These are phyloP conservation scores for Ctenoplectra terminalis DNA, from an alignment of 1,140 invertebrate species.

Conservation along the genomic window DNA sequence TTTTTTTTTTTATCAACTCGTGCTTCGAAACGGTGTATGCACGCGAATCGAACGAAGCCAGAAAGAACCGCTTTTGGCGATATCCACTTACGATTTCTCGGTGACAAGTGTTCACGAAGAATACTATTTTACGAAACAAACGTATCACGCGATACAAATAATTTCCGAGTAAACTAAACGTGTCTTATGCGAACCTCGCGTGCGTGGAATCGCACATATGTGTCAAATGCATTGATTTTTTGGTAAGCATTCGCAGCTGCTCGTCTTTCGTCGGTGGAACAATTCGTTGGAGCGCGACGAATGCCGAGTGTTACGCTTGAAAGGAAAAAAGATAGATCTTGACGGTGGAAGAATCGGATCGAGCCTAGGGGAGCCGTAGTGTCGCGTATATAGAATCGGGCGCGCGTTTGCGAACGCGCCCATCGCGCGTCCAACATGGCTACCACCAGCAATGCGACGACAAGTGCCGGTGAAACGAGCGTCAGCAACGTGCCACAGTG, in stretches of 20 bases:
- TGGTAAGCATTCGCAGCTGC: slow-evolving; percentile 9
- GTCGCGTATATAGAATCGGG: slow-evolving; percentile 22
- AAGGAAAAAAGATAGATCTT: background rate
- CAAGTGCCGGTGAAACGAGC: slow-evolving; percentile 57
- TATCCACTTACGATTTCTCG: too few relatives aligned
- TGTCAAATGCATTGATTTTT: slow-evolving; percentile 41
- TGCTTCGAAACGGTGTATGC: background rate
- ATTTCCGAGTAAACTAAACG: background rate
- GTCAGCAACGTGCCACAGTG: slow-evolving; percentile 84
- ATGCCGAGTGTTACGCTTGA: background rate
- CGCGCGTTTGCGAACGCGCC: slow-evolving; percentile 47
- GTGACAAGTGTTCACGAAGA: background rate
- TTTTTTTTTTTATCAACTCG: background rate
- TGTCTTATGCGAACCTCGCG: background rate
- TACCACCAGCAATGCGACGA: slow-evolving; percentile 65
- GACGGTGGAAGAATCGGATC: background rate
- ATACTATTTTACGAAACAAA: background rate
- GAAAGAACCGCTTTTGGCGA: background rate
- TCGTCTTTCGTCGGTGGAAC: background rate
- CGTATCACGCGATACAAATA: background rate
- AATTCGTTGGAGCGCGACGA: slow-evolving; percentile 19
- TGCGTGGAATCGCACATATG: slow-evolving; percentile 38
- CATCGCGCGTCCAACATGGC: slow-evolving; percentile 73
- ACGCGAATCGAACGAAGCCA: background rate
- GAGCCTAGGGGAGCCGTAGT: background rate